Evolutionary conservation across 2,113 vertebrate species (phyloP).

Genomic region (Sigmodon hispidus): DNA sequence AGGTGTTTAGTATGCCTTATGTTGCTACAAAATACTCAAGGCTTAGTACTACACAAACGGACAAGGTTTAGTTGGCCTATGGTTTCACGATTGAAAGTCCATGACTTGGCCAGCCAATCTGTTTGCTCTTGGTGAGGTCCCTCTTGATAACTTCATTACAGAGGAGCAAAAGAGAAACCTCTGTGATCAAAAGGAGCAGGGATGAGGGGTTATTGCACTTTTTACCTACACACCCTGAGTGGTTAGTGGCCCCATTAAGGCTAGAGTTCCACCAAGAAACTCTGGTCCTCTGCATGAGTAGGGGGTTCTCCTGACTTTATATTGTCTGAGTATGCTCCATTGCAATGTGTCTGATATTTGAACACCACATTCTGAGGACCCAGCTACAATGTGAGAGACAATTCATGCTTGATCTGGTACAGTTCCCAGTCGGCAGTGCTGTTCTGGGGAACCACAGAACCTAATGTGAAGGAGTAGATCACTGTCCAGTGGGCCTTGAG

Average conservation of each 20-base stretch:
- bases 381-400: background rate
- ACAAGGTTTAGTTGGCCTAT: background rate
- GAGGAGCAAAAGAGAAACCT: background rate
- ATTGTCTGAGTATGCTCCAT: no score
- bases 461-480: background rate
- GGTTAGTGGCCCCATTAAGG: background rate
- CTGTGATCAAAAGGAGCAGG: background rate
- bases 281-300: background rate
- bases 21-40: background rate
- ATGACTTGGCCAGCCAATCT: background rate
- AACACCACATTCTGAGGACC: background rate
- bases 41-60: background rate
- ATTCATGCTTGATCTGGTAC: background rate
- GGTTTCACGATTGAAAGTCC: background rate
- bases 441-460: background rate
- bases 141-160: background rate
- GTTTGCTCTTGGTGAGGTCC: background rate
- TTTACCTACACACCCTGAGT: no score
- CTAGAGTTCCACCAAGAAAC: no score
- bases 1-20: background rate
- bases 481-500: background rate
- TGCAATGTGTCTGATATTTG: background rate
- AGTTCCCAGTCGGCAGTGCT: background rate
- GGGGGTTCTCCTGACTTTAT: background rate
- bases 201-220: no score